A percentile compares a stretch with the other conserved stretches of the same genome.
These are phyloP conservation scores for Lycodopsis pacificus DNA, from an alignment of 2,797 vertebrate species.

Conservation along the genomic window DNA sequence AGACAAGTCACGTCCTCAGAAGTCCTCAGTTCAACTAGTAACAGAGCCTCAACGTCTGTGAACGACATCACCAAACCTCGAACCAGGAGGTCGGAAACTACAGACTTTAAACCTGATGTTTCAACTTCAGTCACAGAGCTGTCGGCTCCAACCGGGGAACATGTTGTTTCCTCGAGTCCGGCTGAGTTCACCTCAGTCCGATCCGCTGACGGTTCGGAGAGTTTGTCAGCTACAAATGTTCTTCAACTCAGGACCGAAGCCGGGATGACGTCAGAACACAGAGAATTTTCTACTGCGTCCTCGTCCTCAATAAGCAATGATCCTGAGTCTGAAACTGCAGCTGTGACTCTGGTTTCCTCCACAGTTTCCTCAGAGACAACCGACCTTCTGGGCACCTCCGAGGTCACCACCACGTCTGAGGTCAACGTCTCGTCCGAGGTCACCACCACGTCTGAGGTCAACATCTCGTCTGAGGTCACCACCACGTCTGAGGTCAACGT, in stretches of 20 bases:
- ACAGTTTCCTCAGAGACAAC: constrained; percentile 10
- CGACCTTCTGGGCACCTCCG: background rate
- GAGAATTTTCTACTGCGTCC: background rate
- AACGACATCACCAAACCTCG: constrained; percentile 33
- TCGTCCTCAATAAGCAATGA: background rate
- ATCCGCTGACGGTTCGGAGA: background rate
- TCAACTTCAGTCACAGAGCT: constrained; percentile 17
- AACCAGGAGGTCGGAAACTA: constrained; percentile 51
- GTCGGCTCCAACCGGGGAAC: background rate
- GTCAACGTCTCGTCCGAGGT: background rate
- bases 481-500: background rate
- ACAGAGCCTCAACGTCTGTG: background rate
- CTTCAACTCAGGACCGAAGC: constrained; percentile 1
- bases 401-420: background rate
- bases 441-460: background rate
- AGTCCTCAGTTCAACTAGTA: background rate
- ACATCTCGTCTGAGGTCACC: background rate
- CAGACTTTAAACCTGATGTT: constrained; percentile 3
- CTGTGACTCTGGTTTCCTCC: constrained; percentile 10
- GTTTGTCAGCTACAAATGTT: background rate
- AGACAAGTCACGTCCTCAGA: constrained; percentile 3
- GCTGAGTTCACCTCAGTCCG: background rate
- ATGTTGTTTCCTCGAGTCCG: background rate
- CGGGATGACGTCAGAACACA: background rate
- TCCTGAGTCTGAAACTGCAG: background rate